Evolutionary conservation across 2,888 invertebrate genomes (phyloP).

Genomic region (Xestobium rufovillosum): DNA sequence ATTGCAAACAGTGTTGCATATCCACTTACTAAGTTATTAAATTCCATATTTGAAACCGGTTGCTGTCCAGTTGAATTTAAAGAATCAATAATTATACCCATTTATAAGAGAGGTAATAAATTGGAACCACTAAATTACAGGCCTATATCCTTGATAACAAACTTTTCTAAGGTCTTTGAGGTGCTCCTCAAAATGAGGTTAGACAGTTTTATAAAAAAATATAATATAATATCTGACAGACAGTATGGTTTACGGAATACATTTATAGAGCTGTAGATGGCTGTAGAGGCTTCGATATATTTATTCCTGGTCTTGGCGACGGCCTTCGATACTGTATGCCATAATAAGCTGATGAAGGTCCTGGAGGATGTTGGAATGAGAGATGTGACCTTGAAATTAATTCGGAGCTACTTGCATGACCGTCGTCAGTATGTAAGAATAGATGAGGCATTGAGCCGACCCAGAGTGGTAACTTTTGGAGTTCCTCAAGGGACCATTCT

Average conservation of each 20-base stretch:
- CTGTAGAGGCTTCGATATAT: conserved; percentile 9
- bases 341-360: conserved; percentile 14
- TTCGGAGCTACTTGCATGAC: conserved; percentile 13
- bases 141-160: conserved; percentile 8
- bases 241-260: neutral
- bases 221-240: conserved; percentile 2
- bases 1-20: no score
- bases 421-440: conserved; percentile 12
- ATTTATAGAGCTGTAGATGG: conserved; percentile 9
- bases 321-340: conserved; percentile 10
- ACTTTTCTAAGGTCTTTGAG: conserved; percentile 5
- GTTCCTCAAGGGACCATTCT: conserved; percentile 1
- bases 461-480: conserved; percentile 1
- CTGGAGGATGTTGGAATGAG: conserved; percentile 13
- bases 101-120: conserved; percentile 7
- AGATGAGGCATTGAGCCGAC: conserved; percentile 9
- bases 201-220: conserved; percentile 1
- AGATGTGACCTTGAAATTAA: conserved; percentile 6
- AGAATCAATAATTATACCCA: neutral
- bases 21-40: no score
- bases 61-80: no score
- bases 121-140: neutral
- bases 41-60: no score
- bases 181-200: conserved; percentile 1
- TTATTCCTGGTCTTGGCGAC: conserved; percentile 7